Evolutionary conservation across 2,888 invertebrate species (phyloP).

Genomic region (Schizaphis graminum): DNA sequence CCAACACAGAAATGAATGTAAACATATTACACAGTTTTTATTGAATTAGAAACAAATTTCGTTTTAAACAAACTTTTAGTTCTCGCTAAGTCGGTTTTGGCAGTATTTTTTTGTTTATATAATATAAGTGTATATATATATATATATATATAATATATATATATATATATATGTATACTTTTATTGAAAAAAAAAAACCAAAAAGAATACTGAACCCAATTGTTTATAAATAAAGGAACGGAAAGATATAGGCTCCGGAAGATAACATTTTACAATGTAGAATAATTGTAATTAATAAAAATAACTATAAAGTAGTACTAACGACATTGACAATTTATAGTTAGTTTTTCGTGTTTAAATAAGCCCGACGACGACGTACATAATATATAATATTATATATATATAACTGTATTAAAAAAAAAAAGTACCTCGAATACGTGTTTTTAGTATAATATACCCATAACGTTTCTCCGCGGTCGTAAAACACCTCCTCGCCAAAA

Average conservation of each 20-base stretch:
- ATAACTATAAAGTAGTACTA: slow-evolving; percentile 8
- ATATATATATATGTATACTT: not conserved
- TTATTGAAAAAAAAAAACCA: not conserved
- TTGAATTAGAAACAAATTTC: not conserved
- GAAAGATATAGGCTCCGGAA: not conserved
- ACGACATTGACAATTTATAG: slow-evolving; percentile 14
- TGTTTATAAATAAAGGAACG: not conserved
- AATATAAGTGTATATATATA: too few relatives aligned
- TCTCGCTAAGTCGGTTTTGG: not conserved
- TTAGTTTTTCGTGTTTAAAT: slow-evolving; percentile 5
- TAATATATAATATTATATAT: not conserved
- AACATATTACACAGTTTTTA: not conserved
- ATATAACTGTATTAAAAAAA: not conserved
- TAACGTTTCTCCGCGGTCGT: not conserved
- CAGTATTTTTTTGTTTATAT: not conserved
- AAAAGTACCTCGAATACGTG: slow-evolving; percentile 13
- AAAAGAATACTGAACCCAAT: not conserved
- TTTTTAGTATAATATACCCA: slow-evolving; percentile 16
- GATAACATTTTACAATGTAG: not conserved
- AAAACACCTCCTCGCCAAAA: slow-evolving; percentile 9
- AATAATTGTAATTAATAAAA: slow-evolving; percentile 14
- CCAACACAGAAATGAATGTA: not conserved
- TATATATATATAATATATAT: too few relatives aligned
- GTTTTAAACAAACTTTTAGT: not conserved
- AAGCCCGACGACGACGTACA: not conserved